phyloP scores from a whole-genome alignment of 2,113 vertebrate species.

The Oreotrochilus melanogaster region DNA sequence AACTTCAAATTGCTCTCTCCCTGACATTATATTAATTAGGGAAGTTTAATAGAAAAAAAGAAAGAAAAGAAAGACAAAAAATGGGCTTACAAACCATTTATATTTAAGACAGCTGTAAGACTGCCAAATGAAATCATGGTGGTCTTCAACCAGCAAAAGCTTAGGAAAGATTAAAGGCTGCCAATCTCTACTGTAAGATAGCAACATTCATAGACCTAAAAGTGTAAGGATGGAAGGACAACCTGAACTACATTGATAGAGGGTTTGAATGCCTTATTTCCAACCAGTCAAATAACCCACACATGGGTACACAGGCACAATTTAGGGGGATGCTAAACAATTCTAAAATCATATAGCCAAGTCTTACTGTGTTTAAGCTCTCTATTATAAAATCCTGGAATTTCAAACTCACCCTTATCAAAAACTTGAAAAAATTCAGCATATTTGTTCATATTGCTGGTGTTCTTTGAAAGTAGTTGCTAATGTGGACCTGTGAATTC shows the following conservation, averaged over 20 bases:
- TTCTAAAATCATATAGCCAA: neutral
- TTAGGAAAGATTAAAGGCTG: slow-evolving; percentile 61
- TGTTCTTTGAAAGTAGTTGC: neutral
- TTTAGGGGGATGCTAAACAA: neutral
- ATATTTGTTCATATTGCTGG: neutral
- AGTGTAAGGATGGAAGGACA: neutral
- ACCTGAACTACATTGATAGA: neutral
- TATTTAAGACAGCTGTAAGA: slow-evolving; percentile 46
- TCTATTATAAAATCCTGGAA: neutral
- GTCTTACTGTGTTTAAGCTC: neutral
- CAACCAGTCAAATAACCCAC: neutral
- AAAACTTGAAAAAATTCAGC: neutral
- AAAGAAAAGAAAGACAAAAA: neutral
- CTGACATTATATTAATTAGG: slow-evolving; percentile 67
- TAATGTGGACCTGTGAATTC: neutral
- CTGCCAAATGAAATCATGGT: slow-evolving; percentile 54
- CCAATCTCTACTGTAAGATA: slow-evolving; percentile 48
- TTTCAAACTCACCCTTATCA: neutral
- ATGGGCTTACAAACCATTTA: neutral
- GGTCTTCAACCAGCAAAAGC: slow-evolving; percentile 23
- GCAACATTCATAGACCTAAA: slow-evolving; percentile 35
- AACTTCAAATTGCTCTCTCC: neutral
- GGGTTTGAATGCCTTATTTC: neutral
- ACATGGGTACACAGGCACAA: neutral
- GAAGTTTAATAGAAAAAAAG: neutral